A percentile compares a stretch with the other conserved stretches of the same genome.
Conservation (phyloP, 2,113 vertebrate genomes). For the Pangasianodon hypophthalmus region DNA sequence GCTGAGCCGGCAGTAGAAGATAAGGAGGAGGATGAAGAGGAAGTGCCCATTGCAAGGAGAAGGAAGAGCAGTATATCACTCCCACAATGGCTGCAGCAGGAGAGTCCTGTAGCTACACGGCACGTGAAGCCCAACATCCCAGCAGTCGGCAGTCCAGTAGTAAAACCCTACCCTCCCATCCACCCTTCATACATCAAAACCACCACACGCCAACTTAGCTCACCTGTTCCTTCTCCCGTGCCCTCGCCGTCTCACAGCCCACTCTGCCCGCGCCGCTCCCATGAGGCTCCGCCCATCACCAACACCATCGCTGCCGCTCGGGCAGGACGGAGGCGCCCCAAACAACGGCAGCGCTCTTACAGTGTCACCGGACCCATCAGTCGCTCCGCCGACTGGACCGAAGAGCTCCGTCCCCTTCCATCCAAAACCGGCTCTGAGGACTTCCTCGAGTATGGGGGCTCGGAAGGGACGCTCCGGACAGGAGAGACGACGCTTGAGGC, state of each 20-base stretch:
- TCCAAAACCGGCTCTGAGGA: slow-evolving; percentile 73
- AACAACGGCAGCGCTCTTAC: slow-evolving; percentile 74
- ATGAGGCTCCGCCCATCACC: slow-evolving; percentile 55
- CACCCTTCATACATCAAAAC: slow-evolving; percentile 93
- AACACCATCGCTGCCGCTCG: slow-evolving; percentile 57
- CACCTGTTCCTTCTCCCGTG: slow-evolving; percentile 82
- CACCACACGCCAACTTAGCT: slow-evolving; percentile 92
- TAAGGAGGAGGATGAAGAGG: background rate
- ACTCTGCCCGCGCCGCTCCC: slow-evolving; percentile 70
- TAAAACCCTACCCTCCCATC: slow-evolving; percentile 83
- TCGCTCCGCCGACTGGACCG: slow-evolving; percentile 92
- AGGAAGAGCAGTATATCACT: slow-evolving; percentile 63
- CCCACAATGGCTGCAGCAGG: slow-evolving; percentile 54
- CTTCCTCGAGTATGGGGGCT: slow-evolving; percentile 70
- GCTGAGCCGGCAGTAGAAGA: background rate
- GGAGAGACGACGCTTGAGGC: slow-evolving; percentile 73
- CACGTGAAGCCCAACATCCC: slow-evolving; percentile 70
- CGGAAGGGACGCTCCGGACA: slow-evolving; percentile 63
- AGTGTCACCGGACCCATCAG: slow-evolving; percentile 78
- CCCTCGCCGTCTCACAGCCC: slow-evolving; percentile 88
- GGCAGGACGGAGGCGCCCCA: slow-evolving; percentile 62
- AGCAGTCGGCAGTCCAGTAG: slow-evolving; percentile 49
- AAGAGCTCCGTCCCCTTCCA: slow-evolving; percentile 72
- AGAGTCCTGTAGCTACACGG: slow-evolving; percentile 77
- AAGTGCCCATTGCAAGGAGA: slow-evolving; percentile 23